Evolutionary conservation across 2,113 vertebrate genomes (phyloP).

Genomic region (Otus sunia): DNA sequence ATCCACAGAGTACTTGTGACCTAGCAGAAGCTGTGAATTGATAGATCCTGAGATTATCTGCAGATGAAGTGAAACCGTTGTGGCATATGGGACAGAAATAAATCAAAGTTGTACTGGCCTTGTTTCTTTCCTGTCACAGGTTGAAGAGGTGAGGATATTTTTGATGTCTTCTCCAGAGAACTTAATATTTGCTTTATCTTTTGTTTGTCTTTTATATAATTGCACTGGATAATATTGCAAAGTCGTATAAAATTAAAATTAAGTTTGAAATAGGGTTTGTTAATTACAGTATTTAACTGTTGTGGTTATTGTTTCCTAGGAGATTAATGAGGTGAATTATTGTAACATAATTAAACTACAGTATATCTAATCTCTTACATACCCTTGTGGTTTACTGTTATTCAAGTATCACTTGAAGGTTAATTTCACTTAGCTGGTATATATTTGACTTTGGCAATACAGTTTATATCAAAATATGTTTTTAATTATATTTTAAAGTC

Average conservation of each 20-base stretch:
- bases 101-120: neutral
- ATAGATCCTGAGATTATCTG: neutral
- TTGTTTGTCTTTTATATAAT: conserved; percentile 38
- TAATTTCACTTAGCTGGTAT: conserved; percentile 76
- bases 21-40: neutral
- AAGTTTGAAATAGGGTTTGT: conserved; percentile 74
- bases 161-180: neutral
- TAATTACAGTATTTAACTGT: conserved; percentile 78
- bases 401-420: conserved; percentile 77
- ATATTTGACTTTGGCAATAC: conserved; percentile 72
- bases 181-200: neutral
- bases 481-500: conserved; percentile 76
- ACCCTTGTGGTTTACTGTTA: conserved; percentile 70
- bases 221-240: conserved; percentile 61
- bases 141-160: neutral
- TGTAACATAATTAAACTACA: conserved; percentile 77
- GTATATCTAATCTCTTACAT: conserved; percentile 76
- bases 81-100: neutral
- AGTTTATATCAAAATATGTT: conserved; percentile 72
- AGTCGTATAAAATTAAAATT: conserved; percentile 74
- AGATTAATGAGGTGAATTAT: conserved; percentile 84
- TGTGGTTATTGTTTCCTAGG: conserved; percentile 80
- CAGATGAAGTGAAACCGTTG: neutral
- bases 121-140: neutral
- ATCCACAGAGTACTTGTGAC: neutral